Percentiles rank a stretch among this genome's conserved stretches.
Evolutionary conservation across 1,140 invertebrate species (phyloP).

Genomic region (Trachymyrmex septentrionalis): DNA sequence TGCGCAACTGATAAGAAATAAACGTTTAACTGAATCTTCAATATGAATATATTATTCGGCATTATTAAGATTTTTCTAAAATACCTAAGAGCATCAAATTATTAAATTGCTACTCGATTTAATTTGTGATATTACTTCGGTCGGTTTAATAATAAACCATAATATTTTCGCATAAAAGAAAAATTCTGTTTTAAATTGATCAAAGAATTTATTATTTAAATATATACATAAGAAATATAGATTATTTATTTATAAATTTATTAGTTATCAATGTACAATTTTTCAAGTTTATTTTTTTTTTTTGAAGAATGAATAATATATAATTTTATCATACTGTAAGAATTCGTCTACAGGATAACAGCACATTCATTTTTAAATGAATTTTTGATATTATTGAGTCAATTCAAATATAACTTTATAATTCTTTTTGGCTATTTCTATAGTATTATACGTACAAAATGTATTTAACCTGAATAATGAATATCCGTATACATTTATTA

Average conservation of each 20-base stretch:
- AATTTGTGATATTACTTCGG: no score
- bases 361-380: neutral
- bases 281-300: neutral
- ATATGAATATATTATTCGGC: no score
- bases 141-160: neutral
- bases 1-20: no score
- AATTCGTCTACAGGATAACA: neutral
- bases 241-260: neutral
- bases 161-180: neutral
- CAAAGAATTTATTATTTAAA: neutral
- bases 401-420: neutral
- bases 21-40: no score
- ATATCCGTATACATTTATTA: neutral
- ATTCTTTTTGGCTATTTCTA: neutral
- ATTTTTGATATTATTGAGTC: neutral
- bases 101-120: no score
- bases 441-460: neutral
- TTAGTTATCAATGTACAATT: neutral
- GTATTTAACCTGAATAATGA: slow-evolving; percentile 8
- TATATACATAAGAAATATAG: neutral
- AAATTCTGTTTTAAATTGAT: neutral
- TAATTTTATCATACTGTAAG: neutral
- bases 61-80: no score
- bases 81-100: no score
- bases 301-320: slow-evolving; percentile 3